Percentiles rank a stretch among this genome's conserved stretches.
Evolutionary conservation across 2,113 vertebrate species (phyloP).

Genomic region (Crotalus viridis): DNA sequence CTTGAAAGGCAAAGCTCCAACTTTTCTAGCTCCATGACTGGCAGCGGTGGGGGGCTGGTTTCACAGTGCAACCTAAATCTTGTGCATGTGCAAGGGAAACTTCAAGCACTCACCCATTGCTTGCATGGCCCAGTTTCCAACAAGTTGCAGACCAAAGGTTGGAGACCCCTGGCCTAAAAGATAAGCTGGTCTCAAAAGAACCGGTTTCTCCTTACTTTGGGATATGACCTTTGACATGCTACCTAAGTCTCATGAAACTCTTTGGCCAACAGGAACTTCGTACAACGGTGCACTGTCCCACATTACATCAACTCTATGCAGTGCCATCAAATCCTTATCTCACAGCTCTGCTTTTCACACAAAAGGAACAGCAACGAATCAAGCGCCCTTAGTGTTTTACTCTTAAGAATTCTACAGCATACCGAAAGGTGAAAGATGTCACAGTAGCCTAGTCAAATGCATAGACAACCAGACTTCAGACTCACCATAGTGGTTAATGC

Average conservation of each 20-base stretch:
- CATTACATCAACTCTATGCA: constrained; percentile 8
- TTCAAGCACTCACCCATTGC: rapidly evolving
- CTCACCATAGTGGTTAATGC: constrained; percentile 95
- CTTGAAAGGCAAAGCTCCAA: neutral
- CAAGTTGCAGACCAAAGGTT: neutral
- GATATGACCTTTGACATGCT: neutral
- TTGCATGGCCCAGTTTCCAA: neutral
- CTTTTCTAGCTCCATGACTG: neutral
- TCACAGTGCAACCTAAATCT: neutral
- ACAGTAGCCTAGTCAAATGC: constrained; percentile 1
- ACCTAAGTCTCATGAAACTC: neutral
- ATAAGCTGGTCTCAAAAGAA: neutral
- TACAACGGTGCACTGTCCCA: neutral
- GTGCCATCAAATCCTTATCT: constrained; percentile 50
- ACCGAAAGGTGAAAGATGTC: neutral
- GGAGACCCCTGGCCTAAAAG: neutral
- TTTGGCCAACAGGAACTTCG: neutral
- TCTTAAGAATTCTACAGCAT: neutral
- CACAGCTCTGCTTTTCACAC: constrained; percentile 47
- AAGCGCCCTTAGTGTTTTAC: neutral
- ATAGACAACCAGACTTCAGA: constrained; percentile 58
- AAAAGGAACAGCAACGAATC: constrained; percentile 32
- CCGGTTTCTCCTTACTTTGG: neutral
- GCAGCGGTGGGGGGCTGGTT: neutral
- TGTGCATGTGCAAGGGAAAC: neutral